Percentiles rank a stretch among this genome's conserved stretches.
phyloP scores from a whole-genome alignment of 2,113 vertebrate genomes.

The Lota lota region DNA sequence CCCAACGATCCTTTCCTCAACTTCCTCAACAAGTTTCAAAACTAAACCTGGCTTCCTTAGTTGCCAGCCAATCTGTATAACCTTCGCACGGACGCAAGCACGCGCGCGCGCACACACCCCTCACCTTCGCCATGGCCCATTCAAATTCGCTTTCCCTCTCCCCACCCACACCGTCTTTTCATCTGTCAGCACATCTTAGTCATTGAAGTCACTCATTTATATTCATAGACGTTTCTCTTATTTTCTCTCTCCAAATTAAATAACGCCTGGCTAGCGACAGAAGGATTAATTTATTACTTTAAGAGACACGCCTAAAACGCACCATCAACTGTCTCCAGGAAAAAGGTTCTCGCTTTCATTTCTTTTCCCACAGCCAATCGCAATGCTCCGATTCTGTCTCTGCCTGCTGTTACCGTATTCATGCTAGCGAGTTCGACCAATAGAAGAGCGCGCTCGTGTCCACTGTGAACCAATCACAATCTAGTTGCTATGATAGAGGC shows the following conservation, averaged over 20 bases:
- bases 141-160: conserved; percentile 1
- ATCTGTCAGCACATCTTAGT: conserved; percentile 18
- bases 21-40: not conserved
- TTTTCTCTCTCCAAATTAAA: conserved; percentile 46
- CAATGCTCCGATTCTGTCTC: conserved; percentile 60
- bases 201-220: conserved; percentile 25
- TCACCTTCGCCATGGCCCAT: not conserved
- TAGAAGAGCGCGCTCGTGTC: conserved; percentile 22
- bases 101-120: conserved; percentile 15
- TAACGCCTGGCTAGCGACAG: conserved; percentile 28
- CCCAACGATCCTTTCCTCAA: conserved; percentile 20
- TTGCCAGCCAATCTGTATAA: conserved; percentile 18
- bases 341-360: conserved; percentile 65
- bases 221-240: conserved; percentile 41
- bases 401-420: conserved; percentile 53
- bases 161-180: not conserved
- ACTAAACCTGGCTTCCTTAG: conserved; percentile 13
- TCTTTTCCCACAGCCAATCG: conserved; percentile 54
- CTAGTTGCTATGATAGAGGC: conserved; percentile 70
- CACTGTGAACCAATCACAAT: conserved; percentile 50
- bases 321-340: conserved; percentile 60
- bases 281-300: conserved; percentile 56
- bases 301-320: conserved; percentile 67
- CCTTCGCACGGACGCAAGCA: not conserved
- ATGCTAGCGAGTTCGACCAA: conserved; percentile 47